Evolutionary conservation across 2,888 invertebrate genomes (phyloP), one percentile per base, ranked within the genome.

Genomic region (Romanomermis culicivorax): DNA sequence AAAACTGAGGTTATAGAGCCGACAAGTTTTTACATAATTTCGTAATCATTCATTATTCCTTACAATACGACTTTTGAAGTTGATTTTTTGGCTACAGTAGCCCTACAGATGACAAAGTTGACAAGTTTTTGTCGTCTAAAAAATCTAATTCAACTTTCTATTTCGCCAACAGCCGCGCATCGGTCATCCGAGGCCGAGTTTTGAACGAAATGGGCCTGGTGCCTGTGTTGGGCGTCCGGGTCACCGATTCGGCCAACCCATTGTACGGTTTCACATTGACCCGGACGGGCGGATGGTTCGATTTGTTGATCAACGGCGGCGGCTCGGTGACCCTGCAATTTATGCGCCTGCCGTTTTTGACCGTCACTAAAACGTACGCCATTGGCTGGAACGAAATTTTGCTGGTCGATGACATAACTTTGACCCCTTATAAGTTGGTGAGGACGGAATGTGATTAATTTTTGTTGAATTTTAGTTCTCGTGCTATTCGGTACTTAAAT

Each of bases 381-480:
- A 87, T 89, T 58, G 91, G 93, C 24, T 91, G 93, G 87, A 97
- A 97, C 75, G 85, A 86, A 70, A 91, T 97, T 64, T 86, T 95
- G 53, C 60, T 55, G 58, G 84, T 81, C 81, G 87, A 88, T 64
- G 84, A 88, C 66, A 59, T 68, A 17, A 49, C 62, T 36, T 62
- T 68, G 59, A 53, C 59, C 55, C 80, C 87, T 42, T 76, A 50
- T 4, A n/a, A n/a, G n/a, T n/a, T n/a, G n/a, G n/a, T n/a, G n/a
- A n/a, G n/a, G n/a, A n/a, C n/a, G n/a, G n/a, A n/a, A n/a, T n/a
- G n/a, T n/a, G n/a, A n/a, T n/a, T n/a, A n/a, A n/a, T n/a, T n/a
- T n/a, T n/a, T n/a, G n/a, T n/a, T n/a, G n/a, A n/a, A n/a, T n/a
- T n/a, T n/a, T n/a, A n/a, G n/a, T n/a, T n/a, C n/a, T n/a, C n/a